These are phyloP conservation scores for Rhadinocentrus ornatus DNA, from an alignment of 2,797 vertebrate genomes.

Conservation along the genomic window DNA sequence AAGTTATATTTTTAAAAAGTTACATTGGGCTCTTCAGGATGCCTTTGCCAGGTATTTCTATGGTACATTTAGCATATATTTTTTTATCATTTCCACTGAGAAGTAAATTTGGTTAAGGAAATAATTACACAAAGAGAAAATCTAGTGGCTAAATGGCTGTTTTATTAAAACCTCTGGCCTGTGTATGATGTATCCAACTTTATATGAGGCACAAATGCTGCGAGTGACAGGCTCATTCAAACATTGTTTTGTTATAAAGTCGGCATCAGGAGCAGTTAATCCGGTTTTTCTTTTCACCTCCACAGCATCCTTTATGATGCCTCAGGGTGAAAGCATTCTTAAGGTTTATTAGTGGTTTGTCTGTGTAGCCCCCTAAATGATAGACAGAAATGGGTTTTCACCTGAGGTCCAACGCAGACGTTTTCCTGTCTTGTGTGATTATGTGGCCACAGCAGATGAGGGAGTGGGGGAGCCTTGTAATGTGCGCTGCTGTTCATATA, in stretches of 20 bases:
- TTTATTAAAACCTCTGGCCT: conserved; percentile 8
- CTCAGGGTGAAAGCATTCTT: background rate
- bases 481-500: conserved; percentile 26
- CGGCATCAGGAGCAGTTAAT: background rate
- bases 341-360: conserved; percentile 12
- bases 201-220: background rate
- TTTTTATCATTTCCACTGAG: background rate
- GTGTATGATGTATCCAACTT: background rate
- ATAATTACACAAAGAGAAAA: conserved; percentile 7
- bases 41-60: background rate
- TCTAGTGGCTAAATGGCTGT: background rate
- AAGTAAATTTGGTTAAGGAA: background rate
- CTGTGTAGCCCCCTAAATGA: conserved; percentile 5
- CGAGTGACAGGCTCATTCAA: background rate
- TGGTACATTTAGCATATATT: background rate
- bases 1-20: background rate
- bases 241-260: background rate
- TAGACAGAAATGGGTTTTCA: conserved; percentile 16
- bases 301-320: background rate
- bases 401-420: conserved; percentile 20
- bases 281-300: background rate
- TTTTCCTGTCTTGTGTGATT: conserved; percentile 21
- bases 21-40: no score
- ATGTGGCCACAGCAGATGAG: conserved; percentile 16
- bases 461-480: conserved; percentile 15